phyloP scores from a whole-genome alignment of 2,888 invertebrate species.

The Lysandra coridon region DNA sequence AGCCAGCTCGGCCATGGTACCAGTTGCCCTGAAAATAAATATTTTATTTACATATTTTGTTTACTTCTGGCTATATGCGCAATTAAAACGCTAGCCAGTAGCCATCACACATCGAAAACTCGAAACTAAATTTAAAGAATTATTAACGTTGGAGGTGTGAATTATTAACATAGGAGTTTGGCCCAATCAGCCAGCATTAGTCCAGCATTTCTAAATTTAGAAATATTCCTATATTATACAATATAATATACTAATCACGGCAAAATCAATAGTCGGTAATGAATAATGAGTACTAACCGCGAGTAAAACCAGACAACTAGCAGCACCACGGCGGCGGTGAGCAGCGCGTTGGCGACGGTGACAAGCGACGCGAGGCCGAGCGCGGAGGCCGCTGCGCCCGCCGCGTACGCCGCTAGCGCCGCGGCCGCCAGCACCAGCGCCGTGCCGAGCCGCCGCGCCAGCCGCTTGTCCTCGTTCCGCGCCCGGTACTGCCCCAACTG shows the following conservation, averaged over 20 bases:
- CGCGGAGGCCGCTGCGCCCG: constrained; percentile 88
- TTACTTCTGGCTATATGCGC: not conserved
- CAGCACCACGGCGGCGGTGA: constrained; percentile 24
- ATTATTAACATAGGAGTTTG: too few relatives aligned
- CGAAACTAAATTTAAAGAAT: too few relatives aligned
- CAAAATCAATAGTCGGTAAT: too few relatives aligned
- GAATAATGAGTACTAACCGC: not conserved
- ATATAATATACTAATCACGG: too few relatives aligned
- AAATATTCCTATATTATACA: too few relatives aligned
- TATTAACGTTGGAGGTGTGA: too few relatives aligned
- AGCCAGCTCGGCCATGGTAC: constrained; percentile 52
- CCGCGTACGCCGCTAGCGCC: constrained; percentile 90
- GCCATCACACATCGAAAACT: not conserved
- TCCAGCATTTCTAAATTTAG: too few relatives aligned
- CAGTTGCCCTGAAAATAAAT: constrained; percentile 49
- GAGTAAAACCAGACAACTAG: constrained; percentile 27
- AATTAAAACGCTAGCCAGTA: not conserved
- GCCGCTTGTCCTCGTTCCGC: constrained; percentile 98
- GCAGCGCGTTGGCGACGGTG: constrained; percentile 84
- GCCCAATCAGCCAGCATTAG: too few relatives aligned
- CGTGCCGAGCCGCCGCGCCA: constrained; percentile 96
- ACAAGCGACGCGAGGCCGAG: constrained; percentile 89
- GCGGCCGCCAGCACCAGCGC: constrained; percentile 93
- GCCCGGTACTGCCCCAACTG: constrained; percentile 89
- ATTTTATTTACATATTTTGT: not conserved